Evolutionary conservation across 1,140 invertebrate genomes (phyloP).

Genomic region (Lucilia cuprina): DNA sequence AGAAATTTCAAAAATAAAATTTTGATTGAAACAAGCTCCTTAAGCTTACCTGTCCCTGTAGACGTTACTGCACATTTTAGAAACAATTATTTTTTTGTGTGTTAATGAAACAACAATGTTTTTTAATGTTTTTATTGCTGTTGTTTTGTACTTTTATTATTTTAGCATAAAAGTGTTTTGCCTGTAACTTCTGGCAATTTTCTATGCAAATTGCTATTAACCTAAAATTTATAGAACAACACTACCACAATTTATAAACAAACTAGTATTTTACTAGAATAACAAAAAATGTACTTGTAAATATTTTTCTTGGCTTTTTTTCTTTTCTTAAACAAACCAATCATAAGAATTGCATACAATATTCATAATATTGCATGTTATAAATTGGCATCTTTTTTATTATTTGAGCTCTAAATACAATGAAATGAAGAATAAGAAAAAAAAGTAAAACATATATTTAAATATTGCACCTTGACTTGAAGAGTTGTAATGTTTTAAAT

Average conservation of each 20-base stretch:
- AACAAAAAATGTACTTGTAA: neutral
- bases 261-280: neutral
- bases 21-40: no score
- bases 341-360: neutral
- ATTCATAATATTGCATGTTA: neutral
- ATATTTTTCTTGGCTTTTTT: neutral
- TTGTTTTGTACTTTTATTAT: neutral
- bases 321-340: neutral
- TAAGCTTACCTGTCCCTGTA: neutral
- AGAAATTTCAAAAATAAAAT: no score
- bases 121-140: neutral
- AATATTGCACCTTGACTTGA: constrained; percentile 1
- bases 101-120: neutral
- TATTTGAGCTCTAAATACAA: neutral
- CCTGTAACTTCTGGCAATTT: neutral
- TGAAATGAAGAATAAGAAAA: neutral
- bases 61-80: neutral
- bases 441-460: neutral
- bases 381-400: neutral
- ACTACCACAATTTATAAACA: neutral
- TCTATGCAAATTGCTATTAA: constrained; percentile 1
- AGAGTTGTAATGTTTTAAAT: neutral
- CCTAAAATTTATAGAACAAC: neutral
- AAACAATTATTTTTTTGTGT: no score
- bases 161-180: neutral